Base-by-base conservation (phyloP, 1,140 invertebrate species). In the Drosophila sp. region DNA sequence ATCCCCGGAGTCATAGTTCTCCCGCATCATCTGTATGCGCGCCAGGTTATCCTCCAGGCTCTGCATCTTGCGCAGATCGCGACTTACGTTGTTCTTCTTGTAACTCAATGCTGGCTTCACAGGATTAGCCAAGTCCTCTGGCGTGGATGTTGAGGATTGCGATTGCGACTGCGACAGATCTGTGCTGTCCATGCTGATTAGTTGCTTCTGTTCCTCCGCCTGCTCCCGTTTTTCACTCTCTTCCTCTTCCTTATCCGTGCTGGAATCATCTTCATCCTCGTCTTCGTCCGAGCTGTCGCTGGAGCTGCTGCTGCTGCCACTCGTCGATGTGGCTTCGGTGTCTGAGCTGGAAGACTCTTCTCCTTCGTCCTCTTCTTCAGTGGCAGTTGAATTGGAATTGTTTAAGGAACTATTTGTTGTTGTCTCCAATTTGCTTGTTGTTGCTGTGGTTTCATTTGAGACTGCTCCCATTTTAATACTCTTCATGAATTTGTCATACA, bases 401-500 rank as follows among this genome's bases (percentile, higher is more conserved):
- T 58, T 79, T 41, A 79, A 58, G 64, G 76, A 82, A 62, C 76
- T 83, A 41, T 57, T 76, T 62, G 36, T 29, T 34, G 21, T 48
- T 61, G 66, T 8, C 4, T 7, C 36, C 8, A 4, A 32, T 5
- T 32, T 58, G 9, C 36, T 21, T 13, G 50, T 32, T 25, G 14
- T 27, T 51, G 64, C 29, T 16, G 57, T 21, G 13, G 59, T 7
- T 36, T 69, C 57, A 13, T 4, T 50, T 4, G 36, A 4, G 16
- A 16, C 50, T 51, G 46, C 27, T n/a, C 72, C 57, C 76, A 80
- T 82, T 18, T 91, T 72, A 41, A 91, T 91, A 76, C 89, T 91
- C 63, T 82, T 89, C 59, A 91, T 84, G 54, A 91, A 91, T 25
- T 89, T 89, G 27, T 91, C 80, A 56, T 91, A 91, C n/a, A 91